A percentile compares a stretch with the other conserved stretches of the same genome.
Conservation (phyloP, 2,888 invertebrate genomes). For the Cantharis lateralis region DNA sequence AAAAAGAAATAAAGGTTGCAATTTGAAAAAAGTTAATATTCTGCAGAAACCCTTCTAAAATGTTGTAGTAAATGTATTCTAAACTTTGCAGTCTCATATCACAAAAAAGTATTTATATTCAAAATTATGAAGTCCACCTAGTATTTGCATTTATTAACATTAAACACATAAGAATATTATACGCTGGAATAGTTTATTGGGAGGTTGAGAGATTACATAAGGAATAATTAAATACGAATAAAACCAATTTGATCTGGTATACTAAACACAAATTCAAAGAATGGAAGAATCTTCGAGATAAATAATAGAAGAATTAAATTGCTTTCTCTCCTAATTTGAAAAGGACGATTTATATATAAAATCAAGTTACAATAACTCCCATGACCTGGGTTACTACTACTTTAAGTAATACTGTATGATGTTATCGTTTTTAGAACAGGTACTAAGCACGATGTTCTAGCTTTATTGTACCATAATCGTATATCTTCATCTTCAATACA, state of each 20-base stretch:
- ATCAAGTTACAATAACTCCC: slow-evolving; percentile 38
- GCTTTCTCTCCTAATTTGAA: slow-evolving; percentile 37
- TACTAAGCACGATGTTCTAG: slow-evolving; percentile 41
- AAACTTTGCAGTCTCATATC: not conserved
- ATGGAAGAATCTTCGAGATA: not conserved
- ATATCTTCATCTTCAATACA: slow-evolving; percentile 38
- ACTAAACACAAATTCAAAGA: not conserved
- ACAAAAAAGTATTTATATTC: not conserved
- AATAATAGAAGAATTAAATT: not conserved
- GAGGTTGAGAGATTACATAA: not conserved
- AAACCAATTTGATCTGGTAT: not conserved
- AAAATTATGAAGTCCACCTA: not conserved
- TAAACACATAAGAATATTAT: not conserved
- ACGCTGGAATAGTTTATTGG: not conserved
- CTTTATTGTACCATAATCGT: slow-evolving; percentile 41
- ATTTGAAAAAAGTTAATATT: no score
- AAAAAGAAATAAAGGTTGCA: no score
- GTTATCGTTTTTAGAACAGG: slow-evolving; percentile 39
- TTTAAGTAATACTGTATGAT: slow-evolving; percentile 42
- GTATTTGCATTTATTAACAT: not conserved
- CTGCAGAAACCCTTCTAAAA: no score
- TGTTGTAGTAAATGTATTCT: no score
- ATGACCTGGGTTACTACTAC: slow-evolving; percentile 40
- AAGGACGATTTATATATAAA: slow-evolving; percentile 38
- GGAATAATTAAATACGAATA: not conserved